Evolutionary conservation across 2,113 vertebrate species (phyloP).

Genomic region (Puntigrus tetrazona): DNA sequence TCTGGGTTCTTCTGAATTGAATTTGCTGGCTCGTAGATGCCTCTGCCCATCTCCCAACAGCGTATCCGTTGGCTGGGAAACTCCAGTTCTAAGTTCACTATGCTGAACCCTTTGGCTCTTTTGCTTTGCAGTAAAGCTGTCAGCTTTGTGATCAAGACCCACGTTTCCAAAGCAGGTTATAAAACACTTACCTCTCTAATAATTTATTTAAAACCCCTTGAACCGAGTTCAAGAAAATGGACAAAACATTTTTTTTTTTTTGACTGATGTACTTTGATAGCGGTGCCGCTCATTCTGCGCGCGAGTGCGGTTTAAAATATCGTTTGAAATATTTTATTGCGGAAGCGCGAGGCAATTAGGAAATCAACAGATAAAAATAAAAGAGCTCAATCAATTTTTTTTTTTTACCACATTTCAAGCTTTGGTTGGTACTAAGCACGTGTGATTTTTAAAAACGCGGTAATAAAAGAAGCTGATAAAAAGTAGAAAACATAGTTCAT

Average conservation of each 20-base stretch:
- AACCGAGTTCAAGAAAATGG: constrained; percentile 29
- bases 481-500: constrained; percentile 44
- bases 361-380: neutral
- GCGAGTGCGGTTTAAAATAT: neutral
- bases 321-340: neutral
- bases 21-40: constrained; percentile 66
- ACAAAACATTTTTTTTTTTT: constrained; percentile 2
- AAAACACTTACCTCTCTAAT: constrained; percentile 31
- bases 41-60: constrained; percentile 58
- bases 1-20: constrained; percentile 63
- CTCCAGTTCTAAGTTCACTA: constrained; percentile 52
- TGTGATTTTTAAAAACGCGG: constrained; percentile 4
- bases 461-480: constrained; percentile 22
- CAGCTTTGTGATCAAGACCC: constrained; percentile 50
- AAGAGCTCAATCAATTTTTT: neutral
- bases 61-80: constrained; percentile 51
- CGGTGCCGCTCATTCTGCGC: neutral
- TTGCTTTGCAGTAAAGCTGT: constrained; percentile 56
- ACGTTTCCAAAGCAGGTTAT: constrained; percentile 43
- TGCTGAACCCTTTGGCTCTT: constrained; percentile 50
- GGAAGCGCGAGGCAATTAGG: neutral
- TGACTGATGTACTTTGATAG: neutral
- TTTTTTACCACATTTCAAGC: neutral
- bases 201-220: constrained; percentile 41
- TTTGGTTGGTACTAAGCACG: neutral